Percentiles rank a stretch among this genome's conserved stretches.
These are phyloP conservation scores for Actenoides lindsayi DNA, from an alignment of 2,113 vertebrate species.

Conservation along the genomic window DNA sequence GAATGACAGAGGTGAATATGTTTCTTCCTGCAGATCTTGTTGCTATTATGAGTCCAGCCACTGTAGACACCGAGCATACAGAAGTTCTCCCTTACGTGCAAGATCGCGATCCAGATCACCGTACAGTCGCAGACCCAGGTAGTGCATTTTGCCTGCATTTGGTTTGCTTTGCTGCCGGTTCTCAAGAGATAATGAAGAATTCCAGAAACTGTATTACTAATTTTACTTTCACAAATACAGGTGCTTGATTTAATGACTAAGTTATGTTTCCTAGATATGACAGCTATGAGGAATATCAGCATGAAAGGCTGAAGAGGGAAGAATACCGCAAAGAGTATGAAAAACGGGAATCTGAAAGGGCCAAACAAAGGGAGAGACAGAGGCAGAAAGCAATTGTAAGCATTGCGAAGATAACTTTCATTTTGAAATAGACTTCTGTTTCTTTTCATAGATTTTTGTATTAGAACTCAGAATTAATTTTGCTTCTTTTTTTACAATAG, in stretches of 20 bases:
- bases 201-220: neutral
- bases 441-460: slow-evolving; percentile 7
- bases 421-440: slow-evolving; percentile 37
- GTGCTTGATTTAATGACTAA: slow-evolving; percentile 68
- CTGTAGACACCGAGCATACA: slow-evolving; percentile 83
- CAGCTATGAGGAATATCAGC: slow-evolving; percentile 98
- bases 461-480: neutral
- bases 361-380: slow-evolving; percentile 92
- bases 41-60: slow-evolving; percentile 85
- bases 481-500: neutral
- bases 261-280: slow-evolving; percentile 87
- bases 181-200: neutral
- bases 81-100: slow-evolving; percentile 83
- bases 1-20: slow-evolving; percentile 29
- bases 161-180: neutral
- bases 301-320: slow-evolving; percentile 93
- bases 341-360: slow-evolving; percentile 92
- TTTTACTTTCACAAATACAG: slow-evolving; percentile 11
- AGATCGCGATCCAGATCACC: slow-evolving; percentile 85
- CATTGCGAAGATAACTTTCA: slow-evolving; percentile 44
- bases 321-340: slow-evolving; percentile 91
- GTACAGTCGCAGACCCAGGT: slow-evolving; percentile 91
- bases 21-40: slow-evolving; percentile 84
- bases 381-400: slow-evolving; percentile 96
- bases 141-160: neutral